A percentile compares a stretch with the other conserved stretches of the same genome.
These are phyloP conservation scores for Chromoteleia sp. DNA, from an alignment of 2,888 invertebrate genomes.

Conservation along the genomic window DNA sequence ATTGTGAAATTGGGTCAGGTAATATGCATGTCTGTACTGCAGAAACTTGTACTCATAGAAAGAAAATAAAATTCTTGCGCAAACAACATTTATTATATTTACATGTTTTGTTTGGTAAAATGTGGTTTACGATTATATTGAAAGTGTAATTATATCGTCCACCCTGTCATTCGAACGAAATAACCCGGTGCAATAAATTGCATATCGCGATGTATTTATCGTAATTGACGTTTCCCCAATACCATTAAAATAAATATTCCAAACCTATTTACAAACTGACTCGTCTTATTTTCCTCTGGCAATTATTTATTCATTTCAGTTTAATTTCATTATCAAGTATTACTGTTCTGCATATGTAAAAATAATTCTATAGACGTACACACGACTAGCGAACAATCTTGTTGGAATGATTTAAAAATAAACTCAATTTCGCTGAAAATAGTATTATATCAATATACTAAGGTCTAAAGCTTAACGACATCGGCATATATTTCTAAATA, in stretches of 20 bases:
- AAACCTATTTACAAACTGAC: no score
- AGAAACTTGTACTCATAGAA: slow-evolving; percentile 44
- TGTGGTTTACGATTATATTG: slow-evolving; percentile 17
- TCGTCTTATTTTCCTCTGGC: no score
- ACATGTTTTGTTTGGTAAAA: slow-evolving; percentile 31
- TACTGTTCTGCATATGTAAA: no score
- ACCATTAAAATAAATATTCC: neutral
- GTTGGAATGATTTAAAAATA: no score
- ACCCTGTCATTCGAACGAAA: neutral
- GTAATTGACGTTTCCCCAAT: neutral
- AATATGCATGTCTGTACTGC: slow-evolving; percentile 39
- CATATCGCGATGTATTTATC: neutral
- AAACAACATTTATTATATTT: slow-evolving; percentile 50
- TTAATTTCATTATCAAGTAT: no score
- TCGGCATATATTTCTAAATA: neutral
- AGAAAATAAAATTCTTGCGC: slow-evolving; percentile 42
- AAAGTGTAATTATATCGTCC: neutral
- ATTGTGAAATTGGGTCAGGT: slow-evolving; percentile 57
- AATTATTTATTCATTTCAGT: no score
- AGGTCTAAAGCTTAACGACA: neutral
- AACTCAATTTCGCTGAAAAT: neutral
- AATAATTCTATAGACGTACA: no score
- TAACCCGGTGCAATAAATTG: neutral
- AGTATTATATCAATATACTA: neutral
- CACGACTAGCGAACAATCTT: no score